These are phyloP conservation scores for Sclerurus mexicanus DNA, from an alignment of 2,113 vertebrate genomes.

Conservation along the genomic window DNA sequence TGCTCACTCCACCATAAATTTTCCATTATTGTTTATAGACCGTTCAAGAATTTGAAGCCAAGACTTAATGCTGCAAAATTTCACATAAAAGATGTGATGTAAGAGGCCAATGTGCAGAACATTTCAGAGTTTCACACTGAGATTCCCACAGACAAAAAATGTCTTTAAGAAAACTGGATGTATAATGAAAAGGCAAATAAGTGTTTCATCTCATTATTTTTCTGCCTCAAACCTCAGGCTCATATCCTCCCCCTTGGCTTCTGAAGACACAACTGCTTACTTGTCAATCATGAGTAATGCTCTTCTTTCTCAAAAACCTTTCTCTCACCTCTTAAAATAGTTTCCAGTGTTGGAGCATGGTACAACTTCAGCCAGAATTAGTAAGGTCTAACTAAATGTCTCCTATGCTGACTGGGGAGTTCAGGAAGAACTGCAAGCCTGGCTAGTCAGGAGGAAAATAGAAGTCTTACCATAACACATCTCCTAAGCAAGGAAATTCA, in stretches of 20 bases:
- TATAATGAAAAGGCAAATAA: neutral
- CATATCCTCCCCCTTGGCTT: neutral
- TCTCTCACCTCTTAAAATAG: neutral
- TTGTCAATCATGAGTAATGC: neutral
- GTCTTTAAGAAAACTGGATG: neutral
- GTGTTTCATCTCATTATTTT: neutral
- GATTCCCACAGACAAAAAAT: neutral
- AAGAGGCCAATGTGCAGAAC: neutral
- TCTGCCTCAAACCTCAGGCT: neutral
- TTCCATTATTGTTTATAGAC: neutral
- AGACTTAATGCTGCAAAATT: neutral
- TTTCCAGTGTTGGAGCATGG: neutral
- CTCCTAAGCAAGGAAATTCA: neutral
- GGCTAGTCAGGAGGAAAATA: neutral
- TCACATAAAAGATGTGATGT: neutral
- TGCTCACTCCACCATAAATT: neutral
- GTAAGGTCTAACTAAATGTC: neutral
- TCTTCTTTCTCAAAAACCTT: neutral
- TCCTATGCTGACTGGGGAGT: neutral
- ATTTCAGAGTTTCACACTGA: neutral
- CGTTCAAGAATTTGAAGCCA: neutral
- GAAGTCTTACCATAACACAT: neutral
- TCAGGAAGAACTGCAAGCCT: neutral
- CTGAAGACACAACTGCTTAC: neutral
- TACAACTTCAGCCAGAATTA: neutral